Evolutionary conservation across 2,888 invertebrate species (phyloP).

Genomic region (Seira musarum): DNA sequence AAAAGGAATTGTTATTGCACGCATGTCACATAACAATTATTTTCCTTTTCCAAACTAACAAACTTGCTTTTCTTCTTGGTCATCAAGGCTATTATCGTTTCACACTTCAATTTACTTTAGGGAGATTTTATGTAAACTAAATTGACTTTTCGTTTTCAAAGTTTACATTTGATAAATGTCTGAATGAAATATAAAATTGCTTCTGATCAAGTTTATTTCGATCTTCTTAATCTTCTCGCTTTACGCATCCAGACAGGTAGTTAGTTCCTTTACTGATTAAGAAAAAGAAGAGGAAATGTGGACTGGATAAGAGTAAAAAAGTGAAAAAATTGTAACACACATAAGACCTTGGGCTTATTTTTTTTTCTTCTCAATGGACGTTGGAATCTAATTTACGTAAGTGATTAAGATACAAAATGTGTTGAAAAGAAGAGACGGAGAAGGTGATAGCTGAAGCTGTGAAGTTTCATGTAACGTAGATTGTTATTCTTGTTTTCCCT

Average conservation of each 20-base stretch:
- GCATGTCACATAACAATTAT: conserved; percentile 46
- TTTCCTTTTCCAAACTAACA: conserved; percentile 32
- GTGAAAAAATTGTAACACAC: not conserved
- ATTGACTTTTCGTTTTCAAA: conserved; percentile 11
- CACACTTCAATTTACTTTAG: conserved; percentile 26
- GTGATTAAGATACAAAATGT: conserved; percentile 53
- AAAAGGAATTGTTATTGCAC: conserved; percentile 37
- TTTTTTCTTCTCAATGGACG: no score
- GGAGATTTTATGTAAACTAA: conserved; percentile 10
- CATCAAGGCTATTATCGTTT: conserved; percentile 17
- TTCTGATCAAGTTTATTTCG: no score
- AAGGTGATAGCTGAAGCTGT: conserved; percentile 18
- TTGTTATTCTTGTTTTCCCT: conserved; percentile 24
- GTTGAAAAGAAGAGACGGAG: conserved; percentile 29
- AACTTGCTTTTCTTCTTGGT: conserved; percentile 27
- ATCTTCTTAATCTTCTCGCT: conserved; percentile 42
- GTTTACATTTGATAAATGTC: no score
- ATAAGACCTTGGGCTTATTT: no score
- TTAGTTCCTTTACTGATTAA: conserved; percentile 50
- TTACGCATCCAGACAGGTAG: conserved; percentile 49
- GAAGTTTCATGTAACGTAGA: conserved; percentile 43
- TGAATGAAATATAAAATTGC: no score
- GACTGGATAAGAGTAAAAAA: not conserved
- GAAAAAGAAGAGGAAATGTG: conserved; percentile 28
- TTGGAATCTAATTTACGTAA: conserved; percentile 51